Base-by-base conservation (phyloP, 1,140 invertebrate genomes). In the Drosophila nigrodunni region DNA sequence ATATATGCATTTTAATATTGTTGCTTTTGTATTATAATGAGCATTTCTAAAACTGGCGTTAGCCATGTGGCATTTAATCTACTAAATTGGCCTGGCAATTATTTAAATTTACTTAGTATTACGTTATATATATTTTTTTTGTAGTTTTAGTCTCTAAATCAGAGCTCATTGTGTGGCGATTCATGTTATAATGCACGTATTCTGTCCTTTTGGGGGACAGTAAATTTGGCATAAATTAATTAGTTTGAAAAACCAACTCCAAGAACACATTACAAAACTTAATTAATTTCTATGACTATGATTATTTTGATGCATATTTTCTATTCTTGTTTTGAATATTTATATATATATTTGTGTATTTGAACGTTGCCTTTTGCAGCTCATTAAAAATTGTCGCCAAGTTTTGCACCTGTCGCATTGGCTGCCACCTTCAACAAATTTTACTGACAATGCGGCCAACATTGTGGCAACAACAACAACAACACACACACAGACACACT, bases 301-400 rank as follows among this genome's bases (percentile, higher is more conserved):
- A 70, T 64, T 46, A 68, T 67, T 55, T 73, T 37, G 70, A 66
- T 77, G 73, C 43, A 50, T 80, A 30, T 64, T 72, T 60, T 57
- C 7, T 39, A 1, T 21, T n/a, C 11, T 52, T 52, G 11, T 13
- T 54, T 54, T 13, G 25, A 52, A 34, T 37, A 39, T 30, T 30
- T 30, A 3, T 30, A 30, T 30, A 30, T 6, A 30, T 5, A 30
- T 30, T 30, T 30, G 25, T 30, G 0, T 30, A 30, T 30, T 30
- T 30, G 25, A 30, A 30, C 58, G 76, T 70, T 79, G 82, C 72
- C 83, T 89, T 88, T 83, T 88, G 80, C 77, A 89, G 85, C 85
- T 88, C 83, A 88, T 88, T 88, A 88, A 88, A 88, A 88, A 75
- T 88, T 88, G 83, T 80, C 83, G 83, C 83, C 85, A 88, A 72